These are phyloP conservation scores for Casuarius casuarius DNA, from an alignment of 2,113 vertebrate genomes.

Conservation along the genomic window DNA sequence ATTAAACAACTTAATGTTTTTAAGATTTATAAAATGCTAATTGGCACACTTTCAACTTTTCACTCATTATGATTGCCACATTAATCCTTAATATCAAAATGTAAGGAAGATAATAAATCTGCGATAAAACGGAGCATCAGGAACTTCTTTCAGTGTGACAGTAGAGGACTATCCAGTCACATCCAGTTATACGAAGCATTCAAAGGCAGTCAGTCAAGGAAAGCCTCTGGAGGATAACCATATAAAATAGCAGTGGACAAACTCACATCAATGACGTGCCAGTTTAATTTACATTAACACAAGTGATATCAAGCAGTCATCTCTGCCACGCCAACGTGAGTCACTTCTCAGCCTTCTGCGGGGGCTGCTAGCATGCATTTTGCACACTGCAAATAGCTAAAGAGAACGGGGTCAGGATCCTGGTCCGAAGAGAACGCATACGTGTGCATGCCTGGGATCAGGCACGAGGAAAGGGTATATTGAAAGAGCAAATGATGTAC, in stretches of 20 bases:
- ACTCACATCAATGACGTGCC: neutral
- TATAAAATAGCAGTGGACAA: neutral
- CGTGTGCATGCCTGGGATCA: rapidly evolving
- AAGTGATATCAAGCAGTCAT: neutral
- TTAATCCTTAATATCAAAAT: conserved; percentile 31
- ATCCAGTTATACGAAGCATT: rapidly evolving
- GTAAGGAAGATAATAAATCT: conserved; percentile 9
- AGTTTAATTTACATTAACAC: neutral
- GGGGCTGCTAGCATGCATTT: rapidly evolving
- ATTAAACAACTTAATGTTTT: conserved; percentile 8
- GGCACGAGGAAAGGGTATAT: neutral
- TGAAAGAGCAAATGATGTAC: neutral
- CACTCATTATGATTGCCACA: neutral
- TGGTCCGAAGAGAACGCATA: too few relatives aligned
- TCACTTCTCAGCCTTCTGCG: rapidly evolving
- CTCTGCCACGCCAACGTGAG: rapidly evolving
- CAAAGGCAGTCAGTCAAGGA: rapidly evolving
- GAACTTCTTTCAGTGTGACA: neutral
- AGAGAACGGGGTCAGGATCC: neutral
- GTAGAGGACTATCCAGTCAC: neutral
- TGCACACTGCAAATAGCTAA: neutral
- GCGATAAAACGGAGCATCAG: neutral
- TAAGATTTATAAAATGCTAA: conserved; percentile 63
- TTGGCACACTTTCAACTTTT: conserved; percentile 35
- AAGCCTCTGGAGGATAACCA: neutral